Base-by-base conservation (phyloP, 2,797 vertebrate genomes). In the Rhynchotus rufescens region DNA sequence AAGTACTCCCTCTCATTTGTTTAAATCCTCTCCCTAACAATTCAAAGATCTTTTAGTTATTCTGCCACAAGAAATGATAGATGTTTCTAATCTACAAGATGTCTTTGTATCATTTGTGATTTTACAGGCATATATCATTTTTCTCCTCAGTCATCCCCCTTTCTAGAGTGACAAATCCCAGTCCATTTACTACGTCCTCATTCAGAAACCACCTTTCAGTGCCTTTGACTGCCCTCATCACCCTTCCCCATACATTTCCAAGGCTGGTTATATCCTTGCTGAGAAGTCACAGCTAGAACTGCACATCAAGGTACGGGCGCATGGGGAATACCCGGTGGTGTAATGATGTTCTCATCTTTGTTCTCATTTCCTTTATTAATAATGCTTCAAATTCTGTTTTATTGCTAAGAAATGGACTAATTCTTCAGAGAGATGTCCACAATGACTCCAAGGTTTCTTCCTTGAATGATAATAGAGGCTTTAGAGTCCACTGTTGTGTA, bases 191-290 rank as follows among this genome's bases (percentile, higher is more conserved):
- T 25, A 40, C 25, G 14, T 65, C 36, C 52, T 38, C 21, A 49
- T 49, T n/a, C 26, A 83, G 38, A 80, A 80, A 60, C 0, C 4
- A 36, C 36, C 36, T 74, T 80, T 34, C 9, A 71, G 30, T 49
- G 47, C 30, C 78, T 75, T 77, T 71, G 28, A 42, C 4, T 12
- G 9, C 6, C 15, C 8, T 65, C 15, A 26, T 38, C 22, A 78
- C n/a, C 9, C 12, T 76, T 86, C 45, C 72, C 59, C 20, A 26
- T 4, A 7, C 15, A 45, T 54, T 79, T 81, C 64, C 78, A 57
- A 0, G 0, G 0, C 36, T 68, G 54, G 8, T 4, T 52, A 22
- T 14, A 36, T 65, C 45, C n/a, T 80, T n/a, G 15, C 25, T 16
- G 51, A 45, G 32, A 68, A 16, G 34, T 12, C 45, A 76, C 45